Conservation (phyloP, 1,140 invertebrate species). For the Pectinophora gossypiella region DNA sequence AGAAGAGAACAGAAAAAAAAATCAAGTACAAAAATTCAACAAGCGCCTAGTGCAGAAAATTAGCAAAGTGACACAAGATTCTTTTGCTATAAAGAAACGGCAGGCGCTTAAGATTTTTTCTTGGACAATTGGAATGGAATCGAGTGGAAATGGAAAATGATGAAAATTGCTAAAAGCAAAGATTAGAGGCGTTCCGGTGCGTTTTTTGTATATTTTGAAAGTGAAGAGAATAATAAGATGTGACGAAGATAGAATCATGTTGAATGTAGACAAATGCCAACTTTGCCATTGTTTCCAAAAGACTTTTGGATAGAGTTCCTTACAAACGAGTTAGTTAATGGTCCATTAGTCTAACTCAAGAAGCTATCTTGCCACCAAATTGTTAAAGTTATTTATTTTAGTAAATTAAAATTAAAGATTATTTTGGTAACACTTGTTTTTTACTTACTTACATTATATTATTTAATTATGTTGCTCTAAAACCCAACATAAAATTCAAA, state of each 20-base stretch:
- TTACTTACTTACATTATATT: too few species aligned
- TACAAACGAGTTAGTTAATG: conserved; percentile 29
- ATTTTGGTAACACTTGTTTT: too few species aligned
- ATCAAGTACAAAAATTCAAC: too few species aligned
- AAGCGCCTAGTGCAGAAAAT: too few species aligned
- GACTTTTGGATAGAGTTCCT: conserved; percentile 53
- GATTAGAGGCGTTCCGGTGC: neutral
- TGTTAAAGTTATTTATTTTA: conserved; percentile 59
- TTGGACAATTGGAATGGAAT: too few species aligned
- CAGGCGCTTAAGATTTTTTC: too few species aligned
- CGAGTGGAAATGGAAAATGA: neutral
- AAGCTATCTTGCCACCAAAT: conserved; percentile 71
- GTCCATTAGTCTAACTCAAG: conserved; percentile 33
- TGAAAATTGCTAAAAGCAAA: neutral
- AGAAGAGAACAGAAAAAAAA: too few species aligned
- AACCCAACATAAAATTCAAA: too few species aligned
- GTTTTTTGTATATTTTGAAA: too few species aligned
- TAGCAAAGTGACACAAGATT: too few species aligned
- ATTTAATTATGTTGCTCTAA: too few species aligned
- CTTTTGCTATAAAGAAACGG: too few species aligned
- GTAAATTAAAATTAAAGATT: conserved; percentile 41
- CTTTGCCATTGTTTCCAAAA: conserved; percentile 4
- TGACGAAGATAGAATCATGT: neutral
- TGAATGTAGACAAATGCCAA: neutral
- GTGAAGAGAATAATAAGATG: neutral